A percentile compares a stretch with the other conserved stretches of the same genome.
phyloP scores from a whole-genome alignment of 2,113 vertebrate species.

The Sylvietta virens region DNA sequence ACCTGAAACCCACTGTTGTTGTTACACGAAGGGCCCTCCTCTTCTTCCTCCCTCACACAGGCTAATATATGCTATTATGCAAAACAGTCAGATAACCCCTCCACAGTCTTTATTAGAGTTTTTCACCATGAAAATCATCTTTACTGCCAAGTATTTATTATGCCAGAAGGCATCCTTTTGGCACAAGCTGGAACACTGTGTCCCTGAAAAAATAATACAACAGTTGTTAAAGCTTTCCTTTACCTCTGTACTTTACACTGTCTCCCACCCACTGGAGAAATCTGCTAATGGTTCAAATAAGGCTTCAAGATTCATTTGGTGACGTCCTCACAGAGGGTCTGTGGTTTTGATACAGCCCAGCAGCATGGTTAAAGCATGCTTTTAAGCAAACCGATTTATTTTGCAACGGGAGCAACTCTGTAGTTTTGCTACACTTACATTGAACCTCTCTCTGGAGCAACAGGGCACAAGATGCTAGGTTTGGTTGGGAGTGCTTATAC shows the following conservation, averaged over 20 bases:
- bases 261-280: background rate
- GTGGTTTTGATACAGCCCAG: background rate
- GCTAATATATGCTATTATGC: background rate
- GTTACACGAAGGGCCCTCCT: background rate
- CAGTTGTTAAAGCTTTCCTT: background rate
- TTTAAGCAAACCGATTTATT: background rate
- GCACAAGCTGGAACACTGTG: background rate
- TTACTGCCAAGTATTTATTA: background rate
- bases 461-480: background rate
- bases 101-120: background rate
- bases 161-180: background rate
- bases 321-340: background rate
- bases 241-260: background rate
- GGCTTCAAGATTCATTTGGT: background rate
- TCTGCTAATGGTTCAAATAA: background rate
- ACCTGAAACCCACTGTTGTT: background rate
- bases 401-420: background rate
- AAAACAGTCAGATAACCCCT: background rate
- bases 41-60: background rate
- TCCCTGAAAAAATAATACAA: background rate
- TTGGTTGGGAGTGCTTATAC: background rate
- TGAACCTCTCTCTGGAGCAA: background rate
- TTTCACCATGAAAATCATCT: background rate
- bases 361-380: accelerated
- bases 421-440: background rate